These are phyloP conservation scores for Dicycla oo DNA, from an alignment of 2,888 invertebrate species.

Conservation along the genomic window DNA sequence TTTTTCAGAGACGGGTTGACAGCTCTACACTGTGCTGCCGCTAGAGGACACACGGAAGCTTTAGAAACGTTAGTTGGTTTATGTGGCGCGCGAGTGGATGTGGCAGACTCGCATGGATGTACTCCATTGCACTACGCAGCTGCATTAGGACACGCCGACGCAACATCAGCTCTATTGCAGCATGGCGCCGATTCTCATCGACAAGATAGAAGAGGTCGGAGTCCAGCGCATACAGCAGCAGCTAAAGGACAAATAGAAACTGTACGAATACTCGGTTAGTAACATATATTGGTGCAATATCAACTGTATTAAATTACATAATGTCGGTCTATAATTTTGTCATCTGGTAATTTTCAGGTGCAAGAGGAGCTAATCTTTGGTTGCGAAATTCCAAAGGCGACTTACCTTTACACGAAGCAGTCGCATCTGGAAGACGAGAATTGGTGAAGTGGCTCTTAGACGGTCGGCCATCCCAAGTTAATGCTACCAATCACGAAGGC, in stretches of 20 bases:
- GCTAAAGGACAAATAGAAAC: slow-evolving; percentile 98
- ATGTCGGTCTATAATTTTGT: neutral
- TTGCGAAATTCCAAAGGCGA: slow-evolving; percentile 98
- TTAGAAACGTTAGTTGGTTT: slow-evolving; percentile 96
- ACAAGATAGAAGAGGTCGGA: slow-evolving; percentile 97
- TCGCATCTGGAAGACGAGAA: slow-evolving; percentile 97
- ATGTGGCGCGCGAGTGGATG: slow-evolving; percentile 97
- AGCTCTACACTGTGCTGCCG: slow-evolving; percentile 99
- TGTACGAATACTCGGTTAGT: slow-evolving; percentile 92
- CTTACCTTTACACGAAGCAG: slow-evolving; percentile 98
- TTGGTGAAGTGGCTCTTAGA: slow-evolving; percentile 96
- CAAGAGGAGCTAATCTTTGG: slow-evolving; percentile 96
- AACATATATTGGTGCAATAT: neutral
- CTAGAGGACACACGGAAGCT: slow-evolving; percentile 98
- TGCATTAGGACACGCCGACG: slow-evolving; percentile 98
- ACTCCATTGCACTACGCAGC: slow-evolving; percentile 99
- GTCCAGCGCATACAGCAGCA: slow-evolving; percentile 98
- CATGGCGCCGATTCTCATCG: slow-evolving; percentile 97
- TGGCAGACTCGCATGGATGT: slow-evolving; percentile 98
- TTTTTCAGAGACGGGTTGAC: slow-evolving; percentile 96
- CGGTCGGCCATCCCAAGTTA: slow-evolving; percentile 95
- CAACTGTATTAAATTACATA: neutral
- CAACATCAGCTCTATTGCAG: slow-evolving; percentile 96
- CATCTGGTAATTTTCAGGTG: slow-evolving; percentile 73
- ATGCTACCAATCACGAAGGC: slow-evolving; percentile 97